Base-by-base conservation (phyloP, 2,113 vertebrate species). In the Xiphophorus maculatus region DNA sequence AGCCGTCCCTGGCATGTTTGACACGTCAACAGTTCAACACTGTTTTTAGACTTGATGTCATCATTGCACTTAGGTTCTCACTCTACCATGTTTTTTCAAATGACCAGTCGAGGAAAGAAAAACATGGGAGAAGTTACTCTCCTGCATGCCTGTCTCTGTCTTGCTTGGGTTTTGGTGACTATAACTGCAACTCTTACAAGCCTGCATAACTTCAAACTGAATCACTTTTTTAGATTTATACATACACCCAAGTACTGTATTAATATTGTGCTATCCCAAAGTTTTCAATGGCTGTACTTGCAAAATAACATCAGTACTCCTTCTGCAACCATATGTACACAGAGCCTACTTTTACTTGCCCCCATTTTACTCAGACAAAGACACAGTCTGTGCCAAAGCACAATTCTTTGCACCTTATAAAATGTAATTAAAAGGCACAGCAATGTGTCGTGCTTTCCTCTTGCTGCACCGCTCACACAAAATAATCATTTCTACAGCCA, bases 21-120 rank as follows among this genome's bases (percentile, higher is more conserved):
- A 90, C 90, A 90, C 87, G 78, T 90, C 73, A 79, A 86, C 89
- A 87, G 86, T 88, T 89, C 83, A 83, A 78, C 82, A 75, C 86
- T 90, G 88, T 92, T 91, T 90, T 84, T 70, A 83, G 84, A 90
- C 87, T 64, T 80, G 37, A 89, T 93, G 89, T 85, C 89, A 84
- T 92, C 92, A 90, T 86, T 54, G 58, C 61, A 87, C 86, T 88
- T 65, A 30, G 77, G 73, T 80, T 87, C 86, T 90, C 87, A 86
- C 81, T 89, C 84, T 79, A 35, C 68, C 37, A 67, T 92, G 89
- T 90, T 91, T 88, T 92, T 91, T 87, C 87, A 85, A 89, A 89
- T 84, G 86, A 81, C 85, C 30, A 58, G 86, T 77, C 30, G 69
- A 85, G 88, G 88, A 91, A 93, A 93, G 88, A 91, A 89, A 76